These are phyloP conservation scores for Rhineura floridana DNA, from an alignment of 2,113 vertebrate genomes.

Conservation along the genomic window DNA sequence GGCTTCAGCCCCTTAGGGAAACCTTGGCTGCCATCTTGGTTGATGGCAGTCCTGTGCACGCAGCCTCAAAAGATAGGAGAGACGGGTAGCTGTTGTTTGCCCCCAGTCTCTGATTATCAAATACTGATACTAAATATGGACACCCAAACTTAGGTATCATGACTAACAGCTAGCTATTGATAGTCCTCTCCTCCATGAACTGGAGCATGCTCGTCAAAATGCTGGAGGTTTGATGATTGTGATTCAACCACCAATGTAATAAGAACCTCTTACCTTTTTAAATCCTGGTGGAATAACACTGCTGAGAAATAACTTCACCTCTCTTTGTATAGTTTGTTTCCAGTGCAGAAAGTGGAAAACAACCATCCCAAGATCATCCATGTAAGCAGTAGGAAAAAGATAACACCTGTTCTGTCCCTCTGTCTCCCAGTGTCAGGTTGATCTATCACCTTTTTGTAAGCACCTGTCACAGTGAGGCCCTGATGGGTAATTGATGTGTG, in stretches of 20 bases:
- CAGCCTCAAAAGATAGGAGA: no score
- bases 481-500: neutral
- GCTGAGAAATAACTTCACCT: neutral
- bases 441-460: neutral
- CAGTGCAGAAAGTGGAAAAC: conserved; percentile 2
- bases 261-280: neutral
- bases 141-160: neutral
- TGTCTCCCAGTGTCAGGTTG: neutral
- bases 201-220: neutral
- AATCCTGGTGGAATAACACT: conserved; percentile 1
- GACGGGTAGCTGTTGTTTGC: neutral
- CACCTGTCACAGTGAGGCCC: neutral
- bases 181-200: neutral
- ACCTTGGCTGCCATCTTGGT: no score
- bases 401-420: neutral
- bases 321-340: conserved; percentile 12
- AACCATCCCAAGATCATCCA: neutral
- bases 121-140: neutral
- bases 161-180: neutral
- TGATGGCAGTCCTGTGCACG: no score
- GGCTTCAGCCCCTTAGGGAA: no score
- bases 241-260: neutral
- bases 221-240: neutral
- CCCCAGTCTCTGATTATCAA: neutral
- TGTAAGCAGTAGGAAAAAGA: neutral